Evolutionary conservation across 2,797 vertebrate species (phyloP), one percentile per base, ranked within the genome.

Genomic region (Eleutherodactylus coqui): DNA sequence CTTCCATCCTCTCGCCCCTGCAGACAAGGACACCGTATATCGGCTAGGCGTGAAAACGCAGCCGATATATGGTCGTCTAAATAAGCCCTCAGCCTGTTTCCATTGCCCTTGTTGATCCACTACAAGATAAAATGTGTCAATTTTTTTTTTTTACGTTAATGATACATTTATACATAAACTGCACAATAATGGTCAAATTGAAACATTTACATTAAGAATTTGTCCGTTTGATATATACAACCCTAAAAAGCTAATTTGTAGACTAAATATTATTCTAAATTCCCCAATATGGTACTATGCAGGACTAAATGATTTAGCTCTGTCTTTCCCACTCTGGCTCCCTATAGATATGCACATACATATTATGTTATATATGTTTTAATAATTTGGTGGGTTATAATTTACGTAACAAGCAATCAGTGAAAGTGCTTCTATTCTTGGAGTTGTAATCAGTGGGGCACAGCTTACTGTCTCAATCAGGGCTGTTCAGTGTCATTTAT

Each of bases 401-500:
- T 88, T 88, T 86, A 43, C 19, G 75, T 84, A 86, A 78, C 79
- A 83, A 85, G 84, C 83, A 88, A 88, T 88, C 88, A 88, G 88
- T 43, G 41, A 78, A 86, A 88, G 85, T 88, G 88, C 81, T 86
- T 88, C 85, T 88, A 88, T 86, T 88, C 78, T 84, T 84, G 53
- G 88, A 29, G 16, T 51, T 69, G 76, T 84, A 88, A 88, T 88
- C 88, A 88, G 88, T 75, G 78, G 81, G 41, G 77, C 78, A 43
- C 77, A 86, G 82, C 73, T 77, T 85, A 84, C 82, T 77, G 43
- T 88, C 82, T 84, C 81, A 88, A 88, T 86, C 85, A 88, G 85
- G 80, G 72, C 85, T 75, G 86, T 81, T 81, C 77, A 76, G 55
- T 76, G 27, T 64, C 47, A n/a, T 64, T 87, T 84, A 76, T 84